phyloP scores from a whole-genome alignment of 2,797 vertebrate species.

The Rhinatrema bivittatum region DNA sequence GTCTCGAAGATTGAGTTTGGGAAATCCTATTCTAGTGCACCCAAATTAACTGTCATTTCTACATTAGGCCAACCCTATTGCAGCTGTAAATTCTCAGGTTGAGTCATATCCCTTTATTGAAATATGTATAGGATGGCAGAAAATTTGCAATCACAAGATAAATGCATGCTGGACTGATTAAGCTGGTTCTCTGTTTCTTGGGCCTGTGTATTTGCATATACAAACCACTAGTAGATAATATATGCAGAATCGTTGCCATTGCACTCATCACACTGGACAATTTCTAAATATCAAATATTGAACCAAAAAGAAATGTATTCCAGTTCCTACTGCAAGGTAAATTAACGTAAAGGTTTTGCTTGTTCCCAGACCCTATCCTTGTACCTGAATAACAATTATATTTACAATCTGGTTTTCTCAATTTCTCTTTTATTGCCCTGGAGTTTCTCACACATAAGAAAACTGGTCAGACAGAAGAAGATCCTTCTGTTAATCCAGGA shows the following conservation, averaged over 20 bases:
- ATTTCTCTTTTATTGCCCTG: too few relatives aligned
- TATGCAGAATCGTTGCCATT: neutral
- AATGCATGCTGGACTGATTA: neutral
- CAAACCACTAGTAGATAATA: neutral
- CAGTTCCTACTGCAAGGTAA: neutral
- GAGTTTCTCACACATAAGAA: too few relatives aligned
- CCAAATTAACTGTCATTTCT: neutral
- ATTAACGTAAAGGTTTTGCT: neutral
- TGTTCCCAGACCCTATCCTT: constrained; percentile 3
- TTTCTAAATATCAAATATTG: neutral
- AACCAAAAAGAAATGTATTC: neutral
- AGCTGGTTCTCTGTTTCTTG: neutral
- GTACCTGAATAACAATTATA: constrained; percentile 1
- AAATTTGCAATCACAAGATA: neutral
- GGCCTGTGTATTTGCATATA: neutral
- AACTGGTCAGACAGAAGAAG: too few relatives aligned
- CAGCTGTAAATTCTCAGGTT: neutral
- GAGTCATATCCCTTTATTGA: neutral
- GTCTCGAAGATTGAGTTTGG: too few relatives aligned
- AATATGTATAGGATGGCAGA: neutral
- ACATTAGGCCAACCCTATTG: neutral
- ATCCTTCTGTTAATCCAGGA: too few relatives aligned
- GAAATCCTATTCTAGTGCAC: neutral
- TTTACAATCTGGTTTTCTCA: neutral
- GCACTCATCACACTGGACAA: neutral